phyloP scores from a whole-genome alignment of 2,113 vertebrate species.

The Aleadryas rufinucha region DNA sequence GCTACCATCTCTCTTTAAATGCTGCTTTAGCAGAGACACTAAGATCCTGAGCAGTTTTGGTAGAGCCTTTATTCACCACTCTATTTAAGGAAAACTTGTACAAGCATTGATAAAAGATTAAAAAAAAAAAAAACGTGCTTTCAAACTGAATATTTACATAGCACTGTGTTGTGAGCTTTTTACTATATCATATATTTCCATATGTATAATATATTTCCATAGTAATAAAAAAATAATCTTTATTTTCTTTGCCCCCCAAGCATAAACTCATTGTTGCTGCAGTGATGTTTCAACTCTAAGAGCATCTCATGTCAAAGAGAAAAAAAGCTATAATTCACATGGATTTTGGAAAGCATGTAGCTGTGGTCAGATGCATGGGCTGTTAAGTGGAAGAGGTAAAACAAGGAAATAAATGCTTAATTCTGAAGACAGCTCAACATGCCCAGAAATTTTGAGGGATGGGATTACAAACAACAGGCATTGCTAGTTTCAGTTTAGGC shows the following conservation, averaged over 20 bases:
- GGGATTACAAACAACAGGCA: neutral
- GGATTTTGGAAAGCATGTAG: neutral
- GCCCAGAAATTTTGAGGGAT: neutral
- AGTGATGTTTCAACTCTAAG: neutral
- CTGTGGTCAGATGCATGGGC: neutral
- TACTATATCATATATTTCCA: neutral
- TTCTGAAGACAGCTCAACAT: neutral
- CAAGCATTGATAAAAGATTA: neutral
- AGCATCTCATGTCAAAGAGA: neutral
- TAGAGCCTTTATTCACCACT: neutral
- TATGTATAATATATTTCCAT: neutral
- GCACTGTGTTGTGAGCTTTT: neutral
- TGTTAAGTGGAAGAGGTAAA: neutral
- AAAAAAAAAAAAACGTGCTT: neutral
- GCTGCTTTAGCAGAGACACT: neutral
- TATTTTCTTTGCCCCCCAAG: neutral
- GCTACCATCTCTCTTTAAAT: neutral
- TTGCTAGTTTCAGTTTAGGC: neutral
- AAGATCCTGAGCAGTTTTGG: neutral
- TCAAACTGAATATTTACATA: neutral
- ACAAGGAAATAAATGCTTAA: neutral
- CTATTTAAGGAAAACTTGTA: neutral
- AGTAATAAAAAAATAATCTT: neutral
- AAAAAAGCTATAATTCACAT: neutral
- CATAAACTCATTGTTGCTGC: neutral